A percentile compares a stretch with the other conserved stretches of the same genome.
Evolutionary conservation across 2,888 invertebrate species (phyloP).

Genomic region (Lycaena phlaeas): DNA sequence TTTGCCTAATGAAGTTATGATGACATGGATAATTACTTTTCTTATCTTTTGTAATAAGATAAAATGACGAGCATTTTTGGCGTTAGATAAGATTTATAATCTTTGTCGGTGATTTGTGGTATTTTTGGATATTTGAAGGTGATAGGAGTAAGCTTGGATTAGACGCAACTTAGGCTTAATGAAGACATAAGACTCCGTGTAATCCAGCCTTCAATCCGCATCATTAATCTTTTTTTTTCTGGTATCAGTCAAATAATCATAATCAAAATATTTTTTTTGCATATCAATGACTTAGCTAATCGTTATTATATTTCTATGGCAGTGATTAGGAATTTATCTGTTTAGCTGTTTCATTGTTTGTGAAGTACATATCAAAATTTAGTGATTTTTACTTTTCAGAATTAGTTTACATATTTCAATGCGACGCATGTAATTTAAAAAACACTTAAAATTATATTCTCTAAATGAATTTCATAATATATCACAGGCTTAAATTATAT

Average conservation of each 20-base stretch:
- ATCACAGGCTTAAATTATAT: conserved; percentile 72
- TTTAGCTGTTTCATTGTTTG: no score
- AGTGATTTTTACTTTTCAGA: no score
- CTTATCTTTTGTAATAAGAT: no score
- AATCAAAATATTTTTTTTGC: no score
- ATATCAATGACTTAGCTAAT: not conserved
- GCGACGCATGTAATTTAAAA: no score
- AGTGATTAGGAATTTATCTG: conserved; percentile 18
- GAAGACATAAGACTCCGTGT: not conserved
- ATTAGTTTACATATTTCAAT: no score
- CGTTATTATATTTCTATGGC: conserved; percentile 13
- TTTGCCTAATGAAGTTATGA: no score
- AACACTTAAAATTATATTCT: conserved; percentile 47
- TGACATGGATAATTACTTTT: no score
- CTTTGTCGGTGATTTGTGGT: no score
- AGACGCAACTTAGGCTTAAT: not conserved
- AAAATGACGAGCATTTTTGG: no score
- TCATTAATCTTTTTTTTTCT: not conserved
- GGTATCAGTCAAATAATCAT: not conserved
- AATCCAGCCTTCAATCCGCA: not conserved
- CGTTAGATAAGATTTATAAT: no score
- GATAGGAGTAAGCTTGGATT: not conserved
- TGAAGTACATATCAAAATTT: no score
- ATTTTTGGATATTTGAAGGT: not conserved
- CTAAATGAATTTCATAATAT: conserved; percentile 62